Base-by-base conservation (phyloP, 2,888 invertebrate genomes). In the Ashinkailepas kermadecensis region DNA sequence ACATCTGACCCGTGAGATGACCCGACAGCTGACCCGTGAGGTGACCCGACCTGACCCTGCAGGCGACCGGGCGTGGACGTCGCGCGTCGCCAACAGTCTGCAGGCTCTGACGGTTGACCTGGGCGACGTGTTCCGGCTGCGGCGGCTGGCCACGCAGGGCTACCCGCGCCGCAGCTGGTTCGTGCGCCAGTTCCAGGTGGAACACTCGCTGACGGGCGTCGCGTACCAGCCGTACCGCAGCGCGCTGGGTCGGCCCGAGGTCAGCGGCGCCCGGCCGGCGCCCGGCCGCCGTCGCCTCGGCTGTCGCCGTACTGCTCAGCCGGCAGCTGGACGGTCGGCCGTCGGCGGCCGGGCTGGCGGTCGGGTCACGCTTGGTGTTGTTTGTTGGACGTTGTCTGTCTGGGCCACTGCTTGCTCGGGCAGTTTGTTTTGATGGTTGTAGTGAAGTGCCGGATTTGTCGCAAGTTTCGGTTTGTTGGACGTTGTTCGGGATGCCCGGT, bases 101-200 rank as follows among this genome's bases (percentile, higher is more conserved):
- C 98, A 99, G 89, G 93, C 93, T 88, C 91, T 98, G 86, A 92
- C 94, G 84, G 91, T 99, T 87, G 96, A 99, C 89, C 90, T 99
- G 88, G 94, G 95, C 83, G 90, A 91, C 86, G 91, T 94, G 85
- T 94, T 93, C 91, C 96, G 96, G 88, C 91, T 99, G 85, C 96
- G 96, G 62, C 90, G 93, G 84, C 93, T 97, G 83, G 93, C 93
- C 85, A 94, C 96, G 57, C 95, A 95, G 88, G 98, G 98, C 85
- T 92, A 96, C 82, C 93, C 94, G 6, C 94, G 94, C 87, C 94
- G 95, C 84, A 92, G 92, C 86, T 96, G 98, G 88, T 98, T 92
- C 89, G 95, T 98, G 82, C 93, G 93, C 88, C 97, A 98, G 88
- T 99, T 94, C 88, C 93, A 93, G 87, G 92, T 99, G 87, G 94